Base-by-base conservation (phyloP, 2,113 vertebrate species). In the Psophia crepitans region DNA sequence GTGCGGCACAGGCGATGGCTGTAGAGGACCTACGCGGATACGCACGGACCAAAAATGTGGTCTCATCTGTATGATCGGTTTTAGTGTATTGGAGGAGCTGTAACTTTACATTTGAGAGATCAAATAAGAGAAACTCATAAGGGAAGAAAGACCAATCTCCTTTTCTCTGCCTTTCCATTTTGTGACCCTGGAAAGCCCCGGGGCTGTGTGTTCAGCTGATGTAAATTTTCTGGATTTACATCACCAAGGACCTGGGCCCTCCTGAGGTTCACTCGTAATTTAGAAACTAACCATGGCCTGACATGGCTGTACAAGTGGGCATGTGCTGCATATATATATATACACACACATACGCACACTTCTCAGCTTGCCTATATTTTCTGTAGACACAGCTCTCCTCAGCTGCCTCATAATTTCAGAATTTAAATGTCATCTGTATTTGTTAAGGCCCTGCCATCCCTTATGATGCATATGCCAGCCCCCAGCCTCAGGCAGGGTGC, bases 371-470 rank as follows among this genome's bases (percentile, higher is more conserved):
- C 32, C 41, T 76, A 5, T 73, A 44, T 87, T 80, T 95, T 17
- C 88, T 82, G 71, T 6, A 53, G 79, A 90, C 35, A 35, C 12
- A 44, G 70, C 60, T 83, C 65, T 63, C n/a, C 9, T 60, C 75
- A 48, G 44, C 79, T 89, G 82, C 61, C 37, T 96, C 64, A 49
- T 58, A 10, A 88, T 86, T 96, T 93, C 93, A 96, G 87, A 83
- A 74, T 96, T 94, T 92, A 88, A 87, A 75, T 76, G 65, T 56
- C 43, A 79, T 82, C 65, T 91, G 27, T 82, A 44, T 90, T 64
- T 87, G 69, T 26, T 71, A 26, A 27, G 77, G 35, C 14, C n/a
- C 63, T 65, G 77, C 32, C 3, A 0, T 48, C 53, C 32, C 74
- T n/a, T 30, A 9, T n/a, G 80, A 43, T 26, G 43, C 14, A 32